Conservation (phyloP, 1,140 invertebrate species). For the Cryptotermes secundus region DNA sequence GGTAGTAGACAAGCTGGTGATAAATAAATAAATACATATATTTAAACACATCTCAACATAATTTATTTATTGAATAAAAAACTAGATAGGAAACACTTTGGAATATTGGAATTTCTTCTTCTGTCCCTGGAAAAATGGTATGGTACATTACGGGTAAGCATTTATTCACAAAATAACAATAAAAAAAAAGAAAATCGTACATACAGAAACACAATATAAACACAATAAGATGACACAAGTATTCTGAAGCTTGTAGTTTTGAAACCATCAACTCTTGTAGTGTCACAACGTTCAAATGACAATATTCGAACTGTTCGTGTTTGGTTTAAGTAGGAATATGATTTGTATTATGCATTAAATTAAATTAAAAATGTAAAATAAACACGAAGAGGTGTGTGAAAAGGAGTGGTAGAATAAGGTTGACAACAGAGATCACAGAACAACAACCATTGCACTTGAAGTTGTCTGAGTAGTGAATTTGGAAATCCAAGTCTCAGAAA, state of each 20-base stretch:
- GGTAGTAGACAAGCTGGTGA: too few relatives aligned
- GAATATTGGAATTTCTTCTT: not conserved
- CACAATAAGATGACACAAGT: not conserved
- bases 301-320: not conserved
- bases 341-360: not conserved
- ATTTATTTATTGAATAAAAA: conserved; percentile 19
- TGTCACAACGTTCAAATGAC: not conserved
- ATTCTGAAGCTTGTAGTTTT: not conserved
- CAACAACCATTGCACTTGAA: not conserved
- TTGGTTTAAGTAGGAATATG: not conserved
- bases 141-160: conserved; percentile 18
- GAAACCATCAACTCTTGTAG: too few relatives aligned
- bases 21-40: not conserved
- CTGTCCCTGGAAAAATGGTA: conserved; percentile 7
- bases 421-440: conserved; percentile 3
- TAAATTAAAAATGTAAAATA: not conserved
- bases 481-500: not conserved
- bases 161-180: conserved; percentile 6
- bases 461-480: not conserved
- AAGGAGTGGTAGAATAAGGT: not conserved
- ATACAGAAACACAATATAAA: not conserved
- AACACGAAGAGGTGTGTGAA: too few relatives aligned
- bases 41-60: conserved; percentile 20
- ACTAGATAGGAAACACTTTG: conserved; percentile 23
- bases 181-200: not conserved